Conservation (phyloP, 1,140 invertebrate species). For the Aethina tumida region DNA sequence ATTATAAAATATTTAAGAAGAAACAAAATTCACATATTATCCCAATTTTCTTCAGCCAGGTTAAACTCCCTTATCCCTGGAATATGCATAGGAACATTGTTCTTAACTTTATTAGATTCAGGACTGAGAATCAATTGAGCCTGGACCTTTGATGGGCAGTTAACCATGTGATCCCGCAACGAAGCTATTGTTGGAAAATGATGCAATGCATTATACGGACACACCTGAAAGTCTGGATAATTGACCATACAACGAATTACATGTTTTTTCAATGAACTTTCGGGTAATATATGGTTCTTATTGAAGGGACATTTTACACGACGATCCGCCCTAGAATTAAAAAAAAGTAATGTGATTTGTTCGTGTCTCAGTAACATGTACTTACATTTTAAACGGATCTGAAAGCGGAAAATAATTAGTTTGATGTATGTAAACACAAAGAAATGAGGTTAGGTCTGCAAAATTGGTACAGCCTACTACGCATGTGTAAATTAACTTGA, state of each 20-base stretch:
- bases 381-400: no score
- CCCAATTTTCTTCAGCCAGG: slow-evolving; percentile 22
- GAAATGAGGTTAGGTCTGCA: no score
- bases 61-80: slow-evolving; percentile 14
- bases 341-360: no score
- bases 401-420: no score
- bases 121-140: slow-evolving; percentile 2
- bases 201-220: slow-evolving; percentile 22
- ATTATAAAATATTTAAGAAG: no score
- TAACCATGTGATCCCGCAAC: slow-evolving; percentile 17
- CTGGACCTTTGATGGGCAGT: slow-evolving; percentile 14
- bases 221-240: slow-evolving; percentile 18
- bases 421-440: no score
- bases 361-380: no score
- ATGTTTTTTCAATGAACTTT: slow-evolving; percentile 18
- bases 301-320: slow-evolving; percentile 21
- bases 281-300: slow-evolving; percentile 15
- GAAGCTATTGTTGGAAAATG: slow-evolving; percentile 13
- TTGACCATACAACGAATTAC: slow-evolving; percentile 23
- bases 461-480: no score
- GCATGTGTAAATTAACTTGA: no score
- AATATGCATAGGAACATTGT: slow-evolving; percentile 9
- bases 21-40: no score
- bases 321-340: no score
- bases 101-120: neutral